A percentile compares a stretch with the other conserved stretches of the same genome.
phyloP scores from a whole-genome alignment of 2,888 invertebrate genomes.

The Anthoptus insignis region DNA sequence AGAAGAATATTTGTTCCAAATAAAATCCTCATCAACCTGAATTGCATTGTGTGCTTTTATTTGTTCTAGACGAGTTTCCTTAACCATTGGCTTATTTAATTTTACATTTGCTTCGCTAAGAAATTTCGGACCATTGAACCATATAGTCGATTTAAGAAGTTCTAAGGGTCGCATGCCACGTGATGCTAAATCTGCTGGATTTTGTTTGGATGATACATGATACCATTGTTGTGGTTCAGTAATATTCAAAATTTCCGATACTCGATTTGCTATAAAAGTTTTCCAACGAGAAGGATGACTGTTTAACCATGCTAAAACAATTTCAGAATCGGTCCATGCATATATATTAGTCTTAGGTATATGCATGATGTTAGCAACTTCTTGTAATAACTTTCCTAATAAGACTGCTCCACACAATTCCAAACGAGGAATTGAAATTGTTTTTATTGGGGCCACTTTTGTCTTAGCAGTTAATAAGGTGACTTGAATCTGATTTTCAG shows the following conservation, averaged over 20 bases:
- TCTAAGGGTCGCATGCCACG: not conserved
- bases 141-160: not conserved
- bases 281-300: conserved; percentile 47
- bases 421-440: conserved; percentile 35
- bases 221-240: conserved; percentile 4
- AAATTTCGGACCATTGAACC: not conserved
- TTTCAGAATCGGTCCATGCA: conserved; percentile 45
- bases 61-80: not conserved
- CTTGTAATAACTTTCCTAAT: conserved; percentile 25
- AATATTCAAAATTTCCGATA: not conserved
- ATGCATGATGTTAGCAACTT: not conserved
- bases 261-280: not conserved
- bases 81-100: not conserved
- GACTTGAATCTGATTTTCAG: not conserved
- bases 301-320: conserved; percentile 49
- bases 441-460: conserved; percentile 27
- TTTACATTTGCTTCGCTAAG: not conserved
- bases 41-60: not conserved
- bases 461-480: conserved; percentile 19
- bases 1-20: not conserved
- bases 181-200: conserved; percentile 4
- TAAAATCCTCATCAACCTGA: not conserved
- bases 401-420: conserved; percentile 30
- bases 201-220: conserved; percentile 3
- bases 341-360: not conserved